These are phyloP conservation scores for Polymixis lichenea DNA, from an alignment of 2,888 invertebrate species.

Conservation along the genomic window DNA sequence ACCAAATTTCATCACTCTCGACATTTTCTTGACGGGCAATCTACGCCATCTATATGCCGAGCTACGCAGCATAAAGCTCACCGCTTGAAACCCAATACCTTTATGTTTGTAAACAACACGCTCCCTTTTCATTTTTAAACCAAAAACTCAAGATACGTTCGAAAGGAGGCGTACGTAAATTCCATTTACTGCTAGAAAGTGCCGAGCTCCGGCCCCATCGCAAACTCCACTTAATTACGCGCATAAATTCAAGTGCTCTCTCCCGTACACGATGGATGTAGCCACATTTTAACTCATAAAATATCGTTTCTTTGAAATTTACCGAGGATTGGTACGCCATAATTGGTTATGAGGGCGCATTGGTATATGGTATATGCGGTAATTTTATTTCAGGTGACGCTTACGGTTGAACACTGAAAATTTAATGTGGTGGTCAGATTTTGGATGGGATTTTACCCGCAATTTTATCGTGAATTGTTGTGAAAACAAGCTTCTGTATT, in stretches of 20 bases:
- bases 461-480: conserved; percentile 22
- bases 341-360: conserved; percentile 52
- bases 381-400: conserved; percentile 40
- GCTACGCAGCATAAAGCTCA: conserved; percentile 16
- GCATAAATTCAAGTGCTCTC: conserved; percentile 90
- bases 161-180: conserved; percentile 89
- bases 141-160: conserved; percentile 80
- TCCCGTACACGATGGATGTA: conserved; percentile 85
- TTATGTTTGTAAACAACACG: conserved; percentile 52
- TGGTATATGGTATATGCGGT: conserved; percentile 33
- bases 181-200: conserved; percentile 89
- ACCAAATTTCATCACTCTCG: background rate
- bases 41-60: too few relatives aligned
- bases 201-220: conserved; percentile 86
- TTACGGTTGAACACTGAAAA: conserved; percentile 31
- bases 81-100: conserved; percentile 32
- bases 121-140: conserved; percentile 69
- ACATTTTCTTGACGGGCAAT: background rate
- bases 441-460: conserved; percentile 23
- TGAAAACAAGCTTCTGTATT: conserved; percentile 18
- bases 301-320: conserved; percentile 76
- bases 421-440: conserved; percentile 49
- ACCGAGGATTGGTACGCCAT: conserved; percentile 55
- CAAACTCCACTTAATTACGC: conserved; percentile 90
- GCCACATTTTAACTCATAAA: conserved; percentile 85